Percentiles rank a stretch among this genome's conserved stretches.
These are phyloP conservation scores for Augiades crinisus DNA, from an alignment of 2,888 invertebrate genomes.

Conservation along the genomic window DNA sequence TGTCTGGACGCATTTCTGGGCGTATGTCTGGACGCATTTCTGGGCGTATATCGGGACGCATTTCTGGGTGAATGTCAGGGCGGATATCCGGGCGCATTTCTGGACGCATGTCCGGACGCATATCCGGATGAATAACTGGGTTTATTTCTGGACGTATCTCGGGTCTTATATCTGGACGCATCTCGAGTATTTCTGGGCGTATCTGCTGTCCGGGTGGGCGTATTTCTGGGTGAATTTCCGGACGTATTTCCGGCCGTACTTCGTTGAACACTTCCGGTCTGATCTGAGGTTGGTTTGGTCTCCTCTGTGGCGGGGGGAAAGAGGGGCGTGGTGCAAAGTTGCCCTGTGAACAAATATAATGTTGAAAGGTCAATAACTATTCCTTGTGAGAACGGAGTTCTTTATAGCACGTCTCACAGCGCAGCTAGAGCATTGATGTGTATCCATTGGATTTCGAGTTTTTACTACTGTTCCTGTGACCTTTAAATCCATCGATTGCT, in stretches of 20 bases:
- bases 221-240: slow-evolving; percentile 29
- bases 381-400: no score
- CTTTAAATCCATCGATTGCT: no score
- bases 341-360: slow-evolving; percentile 43
- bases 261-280: slow-evolving; percentile 35
- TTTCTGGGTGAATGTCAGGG: slow-evolving; percentile 3
- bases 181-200: slow-evolving; percentile 32
- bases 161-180: slow-evolving; percentile 34
- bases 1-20: slow-evolving; percentile 25
- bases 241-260: slow-evolving; percentile 31
- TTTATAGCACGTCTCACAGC: no score
- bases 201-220: slow-evolving; percentile 23
- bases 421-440: no score
- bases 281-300: slow-evolving; percentile 33
- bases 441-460: no score
- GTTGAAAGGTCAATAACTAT: not conserved
- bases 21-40: slow-evolving; percentile 27
- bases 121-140: slow-evolving; percentile 18
- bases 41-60: not conserved
- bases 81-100: slow-evolving; percentile 18
- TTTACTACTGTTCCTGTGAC: no score
- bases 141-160: not conserved
- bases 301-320: slow-evolving; percentile 50
- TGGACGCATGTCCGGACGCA: slow-evolving; percentile 27
- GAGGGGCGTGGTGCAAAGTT: slow-evolving; percentile 55